Evolutionary conservation across 2,888 invertebrate genomes (phyloP), one percentile per base, ranked within the genome.

Genomic region (Nineta flava): DNA sequence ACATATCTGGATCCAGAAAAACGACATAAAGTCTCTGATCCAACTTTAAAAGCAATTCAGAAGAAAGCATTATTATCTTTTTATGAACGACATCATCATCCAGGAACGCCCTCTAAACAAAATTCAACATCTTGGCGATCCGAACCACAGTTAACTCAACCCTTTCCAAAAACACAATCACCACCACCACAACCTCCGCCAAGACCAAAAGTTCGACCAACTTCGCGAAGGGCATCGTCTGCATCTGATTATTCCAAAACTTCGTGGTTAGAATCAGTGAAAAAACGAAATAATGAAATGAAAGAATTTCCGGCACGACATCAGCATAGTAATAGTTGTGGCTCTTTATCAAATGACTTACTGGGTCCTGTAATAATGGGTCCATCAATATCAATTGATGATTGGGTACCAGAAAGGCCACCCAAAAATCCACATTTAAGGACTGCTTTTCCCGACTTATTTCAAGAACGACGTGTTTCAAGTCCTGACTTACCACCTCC

Each of bases 11-110:
- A 84, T 59, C 82, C 83, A 2, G 81, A 80, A 47, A 85, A 83
- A 62, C 78, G 77, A 52, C 81, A 81, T 61, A 73, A 79, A 53
- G 75, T 83, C 32, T 77, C 83, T 26, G 80, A 80, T 62, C 73
- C 83, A 9, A 82, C 86, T 1, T 65, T 87, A 31, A 87, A 87
- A 65, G 83, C 83, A 12, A 81, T 85, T 53, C 87, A 87, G 60
- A 87, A 87, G 67, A 84, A 86, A 62, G 87, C 87, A 0, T 70
- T 88, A 7, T 70, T 86, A 52, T 83, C 83, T 2, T 88, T 84
- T 60, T 86, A 87, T 63, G 86, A 87, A 60, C 71, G 85, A 45
- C 84, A 85, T 57, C 76, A 78, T 53, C 57, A 67, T 57, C 47
- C 62, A 61, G 52, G 57, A 61, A 57, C 53, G 57, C 44, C 49